Evolutionary conservation across 2,888 invertebrate genomes (phyloP), one percentile per base, ranked within the genome.

Genomic region (Acanthoscelides obtectus): DNA sequence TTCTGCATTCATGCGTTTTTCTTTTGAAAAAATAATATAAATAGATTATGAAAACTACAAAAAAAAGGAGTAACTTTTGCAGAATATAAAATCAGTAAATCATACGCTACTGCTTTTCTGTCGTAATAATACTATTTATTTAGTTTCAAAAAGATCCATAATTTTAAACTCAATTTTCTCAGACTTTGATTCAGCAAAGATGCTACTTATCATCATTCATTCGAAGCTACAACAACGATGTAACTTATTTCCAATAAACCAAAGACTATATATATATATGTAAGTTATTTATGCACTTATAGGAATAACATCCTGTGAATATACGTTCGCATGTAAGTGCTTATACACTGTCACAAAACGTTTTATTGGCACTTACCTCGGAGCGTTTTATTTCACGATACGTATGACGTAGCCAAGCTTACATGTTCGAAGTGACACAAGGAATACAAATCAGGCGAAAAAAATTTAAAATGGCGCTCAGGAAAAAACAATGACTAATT

Each of bases 401-500:
- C 68, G 68, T 70, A 70, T 70, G 72, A 72, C 72, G 72, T 68
- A 70, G 70, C 67, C 68, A 67, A 70, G 70, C 69, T 67, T 69
- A 69, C 71, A 70, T 70, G 72, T 67, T 70, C 65, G 67, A 70
- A 70, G 64, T 64, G 63, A 64, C 27, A 21, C 68, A 20, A 25
- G 25, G 72, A 70, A 72, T 72, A 72, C 68, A 65, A 72, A 72
- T 70, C 66, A 68, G 70, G 64, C 68, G 20, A 65, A 68, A 68
- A 68, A 69, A 72, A 70, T 69, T 72, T 72, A 22, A 72, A 72
- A 69, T 67, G 70, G 68, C 68, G 68, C 67, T 68, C 72, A 72
- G 72, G 72, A 72, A 72, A 72, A 72, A 72, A 72, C 72, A 72
- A 72, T 72, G 72, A 72, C 65, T 72, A 72, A 70, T 70, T 70